Base-by-base conservation (phyloP, 2,888 invertebrate species). In the Drosophila anomelani region DNA sequence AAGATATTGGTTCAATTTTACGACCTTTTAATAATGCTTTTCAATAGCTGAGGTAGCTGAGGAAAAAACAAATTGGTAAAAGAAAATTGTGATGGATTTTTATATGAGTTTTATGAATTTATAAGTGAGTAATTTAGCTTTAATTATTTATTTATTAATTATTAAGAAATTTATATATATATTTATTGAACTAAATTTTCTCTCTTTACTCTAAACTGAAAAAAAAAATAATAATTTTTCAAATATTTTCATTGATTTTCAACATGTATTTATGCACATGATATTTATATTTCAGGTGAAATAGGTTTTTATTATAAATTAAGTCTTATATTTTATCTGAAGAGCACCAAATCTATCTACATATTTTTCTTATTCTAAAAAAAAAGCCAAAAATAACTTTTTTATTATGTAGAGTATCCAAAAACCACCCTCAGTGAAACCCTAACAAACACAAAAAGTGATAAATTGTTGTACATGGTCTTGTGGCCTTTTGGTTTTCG, bases 381-480 rank as follows among this genome's bases (percentile, higher is more conserved):
- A 29, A 6, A 29, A 23, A n/a, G n/a, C 23, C 29, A 6, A 29
- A 29, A 41, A 17, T 36, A 6, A 38, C 3, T 13, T 29, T 3
- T n/a, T n/a, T 4, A 39, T 32, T 23, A 46, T 9, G 3, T 1
- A 67, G 67, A 34, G 67, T 57, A 68, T 47, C 1, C 5, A 1
- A 0, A 10, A 41, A 39, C 29, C 67, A 26, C 5, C 9, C 1
- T 2, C 4, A 32, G 1, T 20, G 20, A 20, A 20, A 12, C 32
- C 7, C n/a, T 3, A 20, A 38, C 12, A 53, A 20, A 20, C 6
- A 17, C 8, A 23, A 39, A 41, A 41, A 60, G 60, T 85, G 88
- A 85, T 85, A 89, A 85, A 85, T 85, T 82, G 73, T 75, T 85
- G 68, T 75, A 72, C 75, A 46, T 77, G 73, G 69, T 67, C 54